Conservation (phyloP, 2,797 vertebrate genomes). For the Naso thynnoides region DNA sequence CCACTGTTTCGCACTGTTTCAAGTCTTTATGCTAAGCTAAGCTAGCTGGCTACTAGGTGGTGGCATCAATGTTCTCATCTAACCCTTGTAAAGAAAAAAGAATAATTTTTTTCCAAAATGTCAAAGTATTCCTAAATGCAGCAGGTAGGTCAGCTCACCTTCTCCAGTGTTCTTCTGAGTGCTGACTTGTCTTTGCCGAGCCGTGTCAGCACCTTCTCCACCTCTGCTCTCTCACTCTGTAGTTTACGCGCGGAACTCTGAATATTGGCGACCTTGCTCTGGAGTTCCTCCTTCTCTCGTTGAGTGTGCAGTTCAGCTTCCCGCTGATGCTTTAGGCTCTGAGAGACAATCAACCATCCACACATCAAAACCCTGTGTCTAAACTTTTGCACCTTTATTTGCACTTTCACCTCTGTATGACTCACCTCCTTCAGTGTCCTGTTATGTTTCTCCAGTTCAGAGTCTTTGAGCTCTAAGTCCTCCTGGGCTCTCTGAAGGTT, state of each 20-base stretch:
- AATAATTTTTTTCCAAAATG: background rate
- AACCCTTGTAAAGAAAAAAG: background rate
- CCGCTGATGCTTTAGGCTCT: slow-evolving; percentile 80
- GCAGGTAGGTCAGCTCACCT: slow-evolving; percentile 72
- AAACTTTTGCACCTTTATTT: slow-evolving; percentile 8
- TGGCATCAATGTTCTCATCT: background rate
- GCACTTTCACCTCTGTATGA: background rate
- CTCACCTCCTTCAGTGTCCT: slow-evolving; percentile 80
- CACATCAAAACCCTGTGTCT: slow-evolving; percentile 25
- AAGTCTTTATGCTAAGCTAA: slow-evolving; percentile 5
- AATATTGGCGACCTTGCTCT: slow-evolving; percentile 70
- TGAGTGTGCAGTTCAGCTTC: slow-evolving; percentile 74
- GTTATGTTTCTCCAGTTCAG: slow-evolving; percentile 78
- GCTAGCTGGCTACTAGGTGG: background rate
- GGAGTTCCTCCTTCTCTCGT: slow-evolving; percentile 74
- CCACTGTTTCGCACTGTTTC: background rate
- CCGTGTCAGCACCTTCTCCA: slow-evolving; percentile 72
- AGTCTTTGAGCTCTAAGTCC: slow-evolving; percentile 68
- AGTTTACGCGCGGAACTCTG: slow-evolving; percentile 75
- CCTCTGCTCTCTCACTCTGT: slow-evolving; percentile 78
- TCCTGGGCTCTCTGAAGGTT: slow-evolving; percentile 77
- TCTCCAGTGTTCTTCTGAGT: slow-evolving; percentile 83
- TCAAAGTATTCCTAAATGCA: background rate
- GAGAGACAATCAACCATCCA: slow-evolving; percentile 22
- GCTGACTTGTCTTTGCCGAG: slow-evolving; percentile 82